A percentile compares a stretch with the other conserved stretches of the same genome.
These are phyloP conservation scores for Gallinago undulata DNA, from an alignment of 2,113 vertebrate species.

Conservation along the genomic window DNA sequence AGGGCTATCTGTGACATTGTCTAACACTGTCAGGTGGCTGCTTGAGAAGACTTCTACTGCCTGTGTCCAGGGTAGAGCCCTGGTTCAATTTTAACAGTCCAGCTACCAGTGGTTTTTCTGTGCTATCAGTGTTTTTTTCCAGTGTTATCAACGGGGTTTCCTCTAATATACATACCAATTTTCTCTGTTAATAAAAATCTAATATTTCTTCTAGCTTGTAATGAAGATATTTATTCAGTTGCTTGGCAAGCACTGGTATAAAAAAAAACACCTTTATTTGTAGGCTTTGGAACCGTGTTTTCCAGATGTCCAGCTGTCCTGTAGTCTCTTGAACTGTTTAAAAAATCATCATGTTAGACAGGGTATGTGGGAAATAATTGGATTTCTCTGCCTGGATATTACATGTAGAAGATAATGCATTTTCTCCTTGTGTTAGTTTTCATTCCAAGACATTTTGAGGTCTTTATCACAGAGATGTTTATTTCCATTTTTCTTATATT, in stretches of 20 bases:
- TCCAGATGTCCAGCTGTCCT: not conserved
- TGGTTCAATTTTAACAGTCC: not conserved
- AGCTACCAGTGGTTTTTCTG: not conserved
- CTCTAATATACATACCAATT: not conserved
- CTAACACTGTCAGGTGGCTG: not conserved
- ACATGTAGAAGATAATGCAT: not conserved
- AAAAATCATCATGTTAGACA: not conserved
- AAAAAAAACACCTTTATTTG: not conserved
- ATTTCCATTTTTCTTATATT: constrained; percentile 42
- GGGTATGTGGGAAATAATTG: not conserved
- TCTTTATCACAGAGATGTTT: not conserved
- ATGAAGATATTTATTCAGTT: not conserved
- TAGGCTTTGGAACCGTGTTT: not conserved
- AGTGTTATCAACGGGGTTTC: not conserved
- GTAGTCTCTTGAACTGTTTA: not conserved
- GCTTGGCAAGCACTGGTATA: not conserved
- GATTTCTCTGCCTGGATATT: not conserved
- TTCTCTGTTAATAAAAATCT: not conserved
- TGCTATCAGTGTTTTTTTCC: not conserved
- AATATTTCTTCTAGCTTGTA: not conserved
- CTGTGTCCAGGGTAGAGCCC: not conserved
- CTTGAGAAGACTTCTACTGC: not conserved
- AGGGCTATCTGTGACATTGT: not conserved
- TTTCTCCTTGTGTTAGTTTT: constrained; percentile 19
- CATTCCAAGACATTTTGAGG: not conserved